These are phyloP conservation scores for Harpalus rufipes DNA, from an alignment of 2,888 invertebrate species.

Conservation along the genomic window DNA sequence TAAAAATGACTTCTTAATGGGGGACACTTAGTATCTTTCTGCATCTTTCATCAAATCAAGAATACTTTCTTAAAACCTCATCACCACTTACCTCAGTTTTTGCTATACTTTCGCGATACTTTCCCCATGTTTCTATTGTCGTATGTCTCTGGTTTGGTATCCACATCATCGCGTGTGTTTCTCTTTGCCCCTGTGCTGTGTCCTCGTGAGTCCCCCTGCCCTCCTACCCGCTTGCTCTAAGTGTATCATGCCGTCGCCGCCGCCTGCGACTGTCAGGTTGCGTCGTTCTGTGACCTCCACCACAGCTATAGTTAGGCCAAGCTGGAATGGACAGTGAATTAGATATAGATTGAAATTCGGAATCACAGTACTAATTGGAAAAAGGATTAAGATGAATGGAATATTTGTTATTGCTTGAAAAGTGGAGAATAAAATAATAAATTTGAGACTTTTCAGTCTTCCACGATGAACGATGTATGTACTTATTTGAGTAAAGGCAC, in stretches of 20 bases:
- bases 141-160: neutral
- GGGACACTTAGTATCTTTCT: too few species aligned
- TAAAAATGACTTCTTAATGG: too few species aligned
- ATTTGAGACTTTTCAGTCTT: too few species aligned
- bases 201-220: conserved; percentile 25
- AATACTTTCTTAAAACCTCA: neutral
- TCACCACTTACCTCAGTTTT: neutral
- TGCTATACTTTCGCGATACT: neutral
- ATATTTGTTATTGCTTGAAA: too few species aligned
- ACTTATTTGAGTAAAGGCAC: too few species aligned
- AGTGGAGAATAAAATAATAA: too few species aligned
- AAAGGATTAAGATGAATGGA: neutral
- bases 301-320: neutral
- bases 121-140: neutral
- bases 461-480: too few species aligned
- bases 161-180: conserved; percentile 31
- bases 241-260: conserved; percentile 44
- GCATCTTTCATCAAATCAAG: too few species aligned
- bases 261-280: conserved; percentile 45
- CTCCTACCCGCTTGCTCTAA: neutral
- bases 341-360: neutral
- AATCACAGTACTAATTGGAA: neutral
- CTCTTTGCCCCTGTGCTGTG: conserved; percentile 2
- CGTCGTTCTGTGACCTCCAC: conserved; percentile 48
- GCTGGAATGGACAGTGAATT: neutral